phyloP scores from a whole-genome alignment of 2,888 invertebrate genomes.

The Podabrus alpinus region DNA sequence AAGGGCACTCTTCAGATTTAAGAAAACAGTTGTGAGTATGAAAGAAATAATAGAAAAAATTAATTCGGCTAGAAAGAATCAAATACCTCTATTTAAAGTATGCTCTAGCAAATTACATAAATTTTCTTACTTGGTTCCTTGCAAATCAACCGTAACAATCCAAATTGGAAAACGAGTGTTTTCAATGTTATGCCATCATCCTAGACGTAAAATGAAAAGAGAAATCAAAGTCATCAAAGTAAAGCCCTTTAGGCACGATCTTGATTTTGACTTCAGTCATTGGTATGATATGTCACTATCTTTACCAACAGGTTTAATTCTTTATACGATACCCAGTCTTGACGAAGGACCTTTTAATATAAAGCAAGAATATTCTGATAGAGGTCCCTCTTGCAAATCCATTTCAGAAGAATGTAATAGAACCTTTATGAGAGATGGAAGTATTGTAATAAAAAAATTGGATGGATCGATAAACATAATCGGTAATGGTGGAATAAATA shows the following conservation, averaged over 20 bases:
- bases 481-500: constrained; percentile 5
- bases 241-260: neutral
- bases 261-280: neutral
- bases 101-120: constrained; percentile 24
- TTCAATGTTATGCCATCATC: constrained; percentile 13
- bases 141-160: constrained; percentile 19
- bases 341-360: constrained; percentile 15
- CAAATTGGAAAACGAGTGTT: constrained; percentile 7
- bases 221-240: constrained; percentile 7
- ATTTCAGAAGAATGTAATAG: constrained; percentile 21
- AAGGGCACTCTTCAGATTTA: neutral
- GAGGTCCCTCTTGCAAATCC: constrained; percentile 6
- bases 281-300: constrained; percentile 14
- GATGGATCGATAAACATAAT: constrained; percentile 20
- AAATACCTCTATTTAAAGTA: constrained; percentile 27
- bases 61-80: constrained; percentile 12
- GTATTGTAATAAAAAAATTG: constrained; percentile 14
- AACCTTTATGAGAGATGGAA: constrained; percentile 20
- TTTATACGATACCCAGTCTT: constrained; percentile 9
- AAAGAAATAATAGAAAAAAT: constrained; percentile 7
- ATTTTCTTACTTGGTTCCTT: constrained; percentile 20
- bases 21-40: neutral
- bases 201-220: neutral
- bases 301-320: constrained; percentile 20
- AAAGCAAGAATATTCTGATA: constrained; percentile 21